phyloP scores from a whole-genome alignment of 35 echinoderm and acorn worm genomes.

The Holothuria glaberrima region DNA sequence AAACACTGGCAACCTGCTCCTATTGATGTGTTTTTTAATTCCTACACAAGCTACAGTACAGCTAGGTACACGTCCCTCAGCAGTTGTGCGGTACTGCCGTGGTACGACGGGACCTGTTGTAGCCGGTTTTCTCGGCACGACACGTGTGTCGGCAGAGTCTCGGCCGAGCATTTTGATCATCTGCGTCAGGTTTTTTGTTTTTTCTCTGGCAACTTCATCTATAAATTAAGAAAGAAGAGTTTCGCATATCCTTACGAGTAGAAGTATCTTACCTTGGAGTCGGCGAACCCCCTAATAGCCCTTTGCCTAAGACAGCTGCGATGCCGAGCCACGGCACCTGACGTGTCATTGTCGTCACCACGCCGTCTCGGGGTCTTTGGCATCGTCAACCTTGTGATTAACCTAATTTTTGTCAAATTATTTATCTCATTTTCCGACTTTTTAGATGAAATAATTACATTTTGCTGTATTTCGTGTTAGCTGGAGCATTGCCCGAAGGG shows the following conservation, averaged over 20 bases:
- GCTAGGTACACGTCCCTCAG: constrained; percentile 20
- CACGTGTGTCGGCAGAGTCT: constrained; percentile 91
- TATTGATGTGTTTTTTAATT: constrained; percentile 57
- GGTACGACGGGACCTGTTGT: constrained; percentile 35
- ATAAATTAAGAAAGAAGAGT: constrained; percentile 47
- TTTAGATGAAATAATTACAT: constrained; percentile 87
- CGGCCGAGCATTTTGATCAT: constrained; percentile 58
- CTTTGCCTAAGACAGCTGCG: constrained; percentile 36
- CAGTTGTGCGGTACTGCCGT: not conserved
- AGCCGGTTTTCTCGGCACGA: constrained; percentile 58
- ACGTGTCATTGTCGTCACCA: constrained; percentile 56
- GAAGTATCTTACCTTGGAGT: constrained; percentile 23
- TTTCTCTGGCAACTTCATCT: constrained; percentile 40
- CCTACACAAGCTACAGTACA: constrained; percentile 52
- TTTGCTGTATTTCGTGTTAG: constrained; percentile 91
- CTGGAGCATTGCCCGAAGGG: constrained; percentile 83
- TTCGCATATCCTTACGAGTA: constrained; percentile 1
- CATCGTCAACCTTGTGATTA: constrained; percentile 73
- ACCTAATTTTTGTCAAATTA: constrained; percentile 82
- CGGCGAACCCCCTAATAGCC: not conserved
- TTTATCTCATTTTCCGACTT: constrained; percentile 83
- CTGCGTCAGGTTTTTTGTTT: constrained; percentile 42
- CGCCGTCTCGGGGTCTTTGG: constrained; percentile 64
- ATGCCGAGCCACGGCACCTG: constrained; percentile 40
- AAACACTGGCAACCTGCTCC: constrained; percentile 51